Conservation (phyloP, 1,140 invertebrate species). For the Halictus rubicundus region DNA sequence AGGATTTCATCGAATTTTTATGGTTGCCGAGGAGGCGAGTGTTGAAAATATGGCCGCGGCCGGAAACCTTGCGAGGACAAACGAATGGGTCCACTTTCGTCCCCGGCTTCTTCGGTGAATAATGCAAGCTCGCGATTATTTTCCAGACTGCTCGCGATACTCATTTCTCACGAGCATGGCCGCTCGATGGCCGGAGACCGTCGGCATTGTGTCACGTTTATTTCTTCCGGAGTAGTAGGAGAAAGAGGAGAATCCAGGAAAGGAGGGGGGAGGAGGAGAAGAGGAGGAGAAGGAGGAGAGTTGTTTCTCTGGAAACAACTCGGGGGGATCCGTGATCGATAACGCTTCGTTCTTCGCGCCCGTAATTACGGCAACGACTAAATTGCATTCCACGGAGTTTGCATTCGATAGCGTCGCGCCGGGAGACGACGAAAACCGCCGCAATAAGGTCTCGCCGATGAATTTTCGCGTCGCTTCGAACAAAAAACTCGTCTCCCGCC, state of each 20-base stretch:
- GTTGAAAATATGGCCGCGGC: neutral
- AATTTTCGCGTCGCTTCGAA: constrained; percentile 23
- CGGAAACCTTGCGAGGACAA: neutral
- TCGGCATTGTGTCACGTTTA: neutral
- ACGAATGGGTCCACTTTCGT: neutral
- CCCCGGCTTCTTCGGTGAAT: neutral
- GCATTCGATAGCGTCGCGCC: neutral
- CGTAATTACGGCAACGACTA: too few relatives aligned
- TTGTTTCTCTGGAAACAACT: too few relatives aligned
- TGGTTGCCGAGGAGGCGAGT: too few relatives aligned
- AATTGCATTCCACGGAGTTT: too few relatives aligned
- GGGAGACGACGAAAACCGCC: neutral
- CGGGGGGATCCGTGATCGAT: too few relatives aligned
- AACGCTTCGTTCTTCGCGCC: too few relatives aligned
- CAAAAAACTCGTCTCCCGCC: constrained; percentile 38
- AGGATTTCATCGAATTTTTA: too few relatives aligned
- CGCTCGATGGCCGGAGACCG: too few relatives aligned
- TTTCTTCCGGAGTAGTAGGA: neutral
- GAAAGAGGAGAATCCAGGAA: too few relatives aligned
- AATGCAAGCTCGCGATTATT: constrained; percentile 1
- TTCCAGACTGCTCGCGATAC: neutral
- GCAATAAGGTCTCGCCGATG: neutral
- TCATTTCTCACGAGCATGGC: neutral
- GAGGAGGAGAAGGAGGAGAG: too few relatives aligned
- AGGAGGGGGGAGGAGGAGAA: too few relatives aligned